These are phyloP conservation scores for Sphaeramia orbicularis DNA, from an alignment of 2,797 vertebrate genomes.

Conservation along the genomic window DNA sequence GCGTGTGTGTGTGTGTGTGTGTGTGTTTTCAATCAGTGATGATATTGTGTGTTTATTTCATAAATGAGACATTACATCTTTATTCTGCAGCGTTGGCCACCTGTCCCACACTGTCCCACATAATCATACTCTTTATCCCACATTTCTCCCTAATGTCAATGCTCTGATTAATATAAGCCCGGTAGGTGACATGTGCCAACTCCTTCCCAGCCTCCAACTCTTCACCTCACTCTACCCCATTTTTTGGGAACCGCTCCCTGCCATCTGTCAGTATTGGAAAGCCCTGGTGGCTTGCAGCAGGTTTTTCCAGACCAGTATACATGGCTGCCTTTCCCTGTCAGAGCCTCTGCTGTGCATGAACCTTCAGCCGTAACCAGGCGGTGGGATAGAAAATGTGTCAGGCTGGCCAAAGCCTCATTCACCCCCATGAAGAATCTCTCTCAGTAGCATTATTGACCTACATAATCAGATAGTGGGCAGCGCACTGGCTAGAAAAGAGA, in stretches of 20 bases:
- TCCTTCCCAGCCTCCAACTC: conserved; percentile 45
- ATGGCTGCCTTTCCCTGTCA: conserved; percentile 77
- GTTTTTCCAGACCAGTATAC: conserved; percentile 72
- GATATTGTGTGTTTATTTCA: no score
- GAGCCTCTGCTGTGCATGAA: conserved; percentile 76
- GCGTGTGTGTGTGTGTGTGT: no score
- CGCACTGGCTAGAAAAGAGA: conserved; percentile 50
- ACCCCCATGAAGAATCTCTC: conserved; percentile 75
- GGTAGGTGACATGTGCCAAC: conserved; percentile 26
- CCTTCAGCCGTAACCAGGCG: conserved; percentile 66
- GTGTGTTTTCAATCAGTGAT: no score
- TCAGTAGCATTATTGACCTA: conserved; percentile 68
- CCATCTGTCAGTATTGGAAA: conserved; percentile 84
- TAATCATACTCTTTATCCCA: no score
- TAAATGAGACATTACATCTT: no score
- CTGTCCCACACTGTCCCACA: no score
- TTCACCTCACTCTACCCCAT: conserved; percentile 39
- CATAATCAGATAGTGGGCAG: conserved; percentile 62
- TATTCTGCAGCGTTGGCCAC: no score
- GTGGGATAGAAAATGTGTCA: conserved; percentile 63
- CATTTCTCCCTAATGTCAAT: no score
- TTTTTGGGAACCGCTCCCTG: conserved; percentile 67
- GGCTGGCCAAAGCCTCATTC: conserved; percentile 68
- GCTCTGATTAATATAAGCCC: conserved; percentile 50
- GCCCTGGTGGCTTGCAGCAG: conserved; percentile 74